Percentiles rank a stretch among this genome's conserved stretches.
Evolutionary conservation across 2,888 invertebrate species (phyloP).

Genomic region (Andrena marginata): DNA sequence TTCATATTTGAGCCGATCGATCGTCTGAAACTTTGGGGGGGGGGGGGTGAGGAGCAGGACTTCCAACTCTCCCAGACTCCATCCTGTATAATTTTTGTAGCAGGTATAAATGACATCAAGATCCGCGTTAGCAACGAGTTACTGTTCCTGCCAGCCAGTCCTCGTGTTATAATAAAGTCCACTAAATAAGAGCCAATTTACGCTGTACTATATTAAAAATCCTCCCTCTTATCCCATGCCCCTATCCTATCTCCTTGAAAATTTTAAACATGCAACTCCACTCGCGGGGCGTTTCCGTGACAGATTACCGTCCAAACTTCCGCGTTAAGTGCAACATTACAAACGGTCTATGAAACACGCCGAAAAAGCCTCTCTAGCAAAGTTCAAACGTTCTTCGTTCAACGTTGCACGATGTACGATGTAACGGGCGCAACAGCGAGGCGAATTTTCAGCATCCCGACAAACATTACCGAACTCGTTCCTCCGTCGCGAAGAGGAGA

Average conservation of each 20-base stretch:
- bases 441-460: neutral
- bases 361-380: neutral
- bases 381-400: constrained; percentile 21
- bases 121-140: no score
- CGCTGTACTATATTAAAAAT: neutral
- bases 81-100: no score
- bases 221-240: neutral
- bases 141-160: no score
- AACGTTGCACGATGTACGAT: neutral
- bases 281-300: constrained; percentile 8
- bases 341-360: constrained; percentile 2
- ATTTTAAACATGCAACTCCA: constrained; percentile 13
- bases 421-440: neutral
- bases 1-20: constrained; percentile 27
- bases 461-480: neutral
- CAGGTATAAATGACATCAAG: no score
- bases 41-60: no score
- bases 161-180: no score
- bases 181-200: neutral
- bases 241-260: constrained; percentile 1
- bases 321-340: constrained; percentile 42
- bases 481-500: neutral
- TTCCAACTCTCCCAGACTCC: no score
- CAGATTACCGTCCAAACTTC: constrained; percentile 30
- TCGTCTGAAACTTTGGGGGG: constrained; percentile 1